These are phyloP conservation scores for Seira sanloemensis DNA, from an alignment of 2,888 invertebrate species.

Conservation along the genomic window DNA sequence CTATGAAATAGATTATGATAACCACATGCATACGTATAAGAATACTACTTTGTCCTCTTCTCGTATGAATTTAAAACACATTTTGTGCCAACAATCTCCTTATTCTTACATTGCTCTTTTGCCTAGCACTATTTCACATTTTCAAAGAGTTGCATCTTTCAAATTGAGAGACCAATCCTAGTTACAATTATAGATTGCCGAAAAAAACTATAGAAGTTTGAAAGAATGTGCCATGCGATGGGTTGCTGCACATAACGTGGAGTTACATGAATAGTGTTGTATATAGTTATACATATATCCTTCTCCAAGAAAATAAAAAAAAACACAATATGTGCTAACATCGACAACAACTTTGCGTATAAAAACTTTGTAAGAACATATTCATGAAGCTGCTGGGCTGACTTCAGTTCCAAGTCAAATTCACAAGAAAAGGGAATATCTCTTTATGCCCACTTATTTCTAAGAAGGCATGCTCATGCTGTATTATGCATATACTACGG, in stretches of 20 bases:
- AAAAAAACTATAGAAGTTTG: slow-evolving; percentile 29
- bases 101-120: slow-evolving; percentile 22
- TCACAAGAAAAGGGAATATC: slow-evolving; percentile 9
- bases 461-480: not conserved
- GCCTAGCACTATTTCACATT: slow-evolving; percentile 52
- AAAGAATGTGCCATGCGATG: slow-evolving; percentile 33
- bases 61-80: slow-evolving; percentile 42
- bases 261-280: too few species aligned
- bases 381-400: not conserved
- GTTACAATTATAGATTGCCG: slow-evolving; percentile 40
- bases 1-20: not conserved
- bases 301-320: slow-evolving; percentile 9
- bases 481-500: not conserved
- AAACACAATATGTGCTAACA: not conserved
- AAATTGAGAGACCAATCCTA: slow-evolving; percentile 52
- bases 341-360: not conserved
- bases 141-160: slow-evolving; percentile 63
- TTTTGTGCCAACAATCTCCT: slow-evolving; percentile 62
- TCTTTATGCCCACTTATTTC: not conserved
- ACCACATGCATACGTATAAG: not conserved
- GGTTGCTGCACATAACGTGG: too few species aligned
- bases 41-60: slow-evolving; percentile 31
- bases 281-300: not conserved
- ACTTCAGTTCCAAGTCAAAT: not conserved
- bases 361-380: not conserved